These are phyloP conservation scores for Poecilobothrus nobilitatus DNA, from an alignment of 2,888 invertebrate species.

Conservation along the genomic window DNA sequence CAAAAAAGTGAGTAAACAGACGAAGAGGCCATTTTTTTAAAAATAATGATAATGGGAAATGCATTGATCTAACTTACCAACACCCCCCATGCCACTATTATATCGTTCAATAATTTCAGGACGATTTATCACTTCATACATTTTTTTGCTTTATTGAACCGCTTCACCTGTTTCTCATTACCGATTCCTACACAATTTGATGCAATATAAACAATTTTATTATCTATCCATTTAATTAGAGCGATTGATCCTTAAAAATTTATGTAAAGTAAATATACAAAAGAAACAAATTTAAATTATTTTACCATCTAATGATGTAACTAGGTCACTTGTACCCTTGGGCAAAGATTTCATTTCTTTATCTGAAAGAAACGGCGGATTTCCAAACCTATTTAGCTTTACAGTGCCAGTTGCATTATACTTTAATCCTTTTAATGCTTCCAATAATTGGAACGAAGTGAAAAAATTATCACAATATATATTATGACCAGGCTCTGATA, in stretches of 20 bases:
- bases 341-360: not conserved
- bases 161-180: not conserved
- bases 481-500: not conserved
- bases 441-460: not conserved
- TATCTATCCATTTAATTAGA: not conserved
- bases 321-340: not conserved
- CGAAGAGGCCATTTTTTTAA: too few relatives aligned
- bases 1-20: not conserved
- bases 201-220: not conserved
- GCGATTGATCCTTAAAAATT: too few relatives aligned
- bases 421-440: not conserved
- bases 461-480: constrained; percentile 1
- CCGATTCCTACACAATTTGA: not conserved
- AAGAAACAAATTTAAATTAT: not conserved
- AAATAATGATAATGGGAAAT: not conserved
- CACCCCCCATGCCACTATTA: not conserved
- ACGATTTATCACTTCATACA: not conserved
- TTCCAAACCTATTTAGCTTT: not conserved
- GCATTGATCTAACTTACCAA: not conserved
- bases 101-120: not conserved
- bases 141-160: not conserved
- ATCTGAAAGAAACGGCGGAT: not conserved
- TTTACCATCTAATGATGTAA: not conserved
- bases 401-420: not conserved
- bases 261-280: too few relatives aligned